Percentiles rank a stretch among this genome's conserved stretches.
Evolutionary conservation across 2,797 vertebrate species (phyloP).

Genomic region (Megalops cyprinoides): DNA sequence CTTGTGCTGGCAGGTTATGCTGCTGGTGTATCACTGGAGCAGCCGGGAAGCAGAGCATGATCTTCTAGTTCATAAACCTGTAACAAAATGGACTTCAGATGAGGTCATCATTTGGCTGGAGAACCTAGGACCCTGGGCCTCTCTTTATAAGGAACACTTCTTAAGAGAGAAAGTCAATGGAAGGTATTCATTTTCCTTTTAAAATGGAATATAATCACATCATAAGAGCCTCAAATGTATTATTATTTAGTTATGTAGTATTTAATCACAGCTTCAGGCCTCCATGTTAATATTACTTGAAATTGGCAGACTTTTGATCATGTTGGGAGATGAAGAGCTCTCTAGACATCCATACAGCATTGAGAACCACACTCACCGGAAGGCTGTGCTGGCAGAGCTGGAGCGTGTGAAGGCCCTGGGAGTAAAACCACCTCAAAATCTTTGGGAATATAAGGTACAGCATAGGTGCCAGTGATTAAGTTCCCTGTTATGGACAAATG

Average conservation of each 20-base stretch:
- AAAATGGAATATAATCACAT: neutral
- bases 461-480: neutral
- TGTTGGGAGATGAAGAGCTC: conserved; percentile 86
- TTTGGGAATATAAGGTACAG: conserved; percentile 95
- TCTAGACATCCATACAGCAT: conserved; percentile 78
- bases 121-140: conserved; percentile 86
- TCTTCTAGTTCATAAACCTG: conserved; percentile 84
- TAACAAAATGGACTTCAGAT: conserved; percentile 83
- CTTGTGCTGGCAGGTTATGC: conserved; percentile 77
- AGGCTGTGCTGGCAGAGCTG: conserved; percentile 82
- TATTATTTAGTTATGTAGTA: conserved; percentile 4
- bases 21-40: conserved; percentile 92
- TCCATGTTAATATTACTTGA: conserved; percentile 28
- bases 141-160: conserved; percentile 83
- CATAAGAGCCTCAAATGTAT: neutral
- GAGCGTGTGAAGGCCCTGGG: conserved; percentile 83
- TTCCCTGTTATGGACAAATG: no score
- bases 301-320: conserved; percentile 80
- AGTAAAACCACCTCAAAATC: conserved; percentile 88
- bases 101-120: conserved; percentile 90
- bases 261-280: neutral
- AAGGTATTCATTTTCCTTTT: conserved; percentile 69
- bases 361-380: conserved; percentile 83
- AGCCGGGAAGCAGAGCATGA: conserved; percentile 83
- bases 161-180: conserved; percentile 87